Evolutionary conservation across 2,888 invertebrate species (phyloP).

Genomic region (Griposia aprilina): DNA sequence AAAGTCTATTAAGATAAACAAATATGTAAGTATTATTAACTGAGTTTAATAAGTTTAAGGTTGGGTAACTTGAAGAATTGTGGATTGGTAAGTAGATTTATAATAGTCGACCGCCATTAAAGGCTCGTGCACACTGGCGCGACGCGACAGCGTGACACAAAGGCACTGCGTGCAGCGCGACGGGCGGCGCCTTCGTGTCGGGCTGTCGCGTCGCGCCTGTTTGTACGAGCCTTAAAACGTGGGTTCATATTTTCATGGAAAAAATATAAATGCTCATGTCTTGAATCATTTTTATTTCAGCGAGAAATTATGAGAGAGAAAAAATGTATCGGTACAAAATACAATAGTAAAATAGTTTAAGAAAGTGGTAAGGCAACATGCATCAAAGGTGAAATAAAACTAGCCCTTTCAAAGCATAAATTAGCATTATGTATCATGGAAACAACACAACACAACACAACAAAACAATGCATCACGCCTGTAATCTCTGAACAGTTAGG

Average conservation of each 20-base stretch:
- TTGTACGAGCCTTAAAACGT: too few relatives aligned
- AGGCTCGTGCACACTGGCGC: too few relatives aligned
- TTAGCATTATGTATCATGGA: neutral
- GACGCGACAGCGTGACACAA: too few relatives aligned
- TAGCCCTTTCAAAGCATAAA: neutral
- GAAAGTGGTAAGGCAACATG: neutral
- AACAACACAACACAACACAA: neutral
- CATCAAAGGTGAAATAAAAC: neutral
- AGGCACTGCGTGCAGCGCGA: too few relatives aligned
- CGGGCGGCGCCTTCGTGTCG: too few relatives aligned
- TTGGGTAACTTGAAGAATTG: neutral
- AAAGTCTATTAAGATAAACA: slow-evolving; percentile 54
- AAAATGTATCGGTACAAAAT: too few relatives aligned
- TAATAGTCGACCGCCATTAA: neutral
- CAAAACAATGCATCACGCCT: too few relatives aligned
- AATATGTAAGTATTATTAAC: slow-evolving; percentile 8
- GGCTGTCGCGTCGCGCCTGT: too few relatives aligned
- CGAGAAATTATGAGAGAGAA: too few relatives aligned
- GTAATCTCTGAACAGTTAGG: neutral
- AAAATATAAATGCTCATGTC: neutral
- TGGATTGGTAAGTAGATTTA: neutral
- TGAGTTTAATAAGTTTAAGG: slow-evolving; percentile 11
- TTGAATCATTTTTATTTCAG: neutral
- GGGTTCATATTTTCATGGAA: neutral
- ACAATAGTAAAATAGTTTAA: neutral